Evolutionary conservation across 1,140 invertebrate genomes (phyloP).

Genomic region (Ylistrum balloti): DNA sequence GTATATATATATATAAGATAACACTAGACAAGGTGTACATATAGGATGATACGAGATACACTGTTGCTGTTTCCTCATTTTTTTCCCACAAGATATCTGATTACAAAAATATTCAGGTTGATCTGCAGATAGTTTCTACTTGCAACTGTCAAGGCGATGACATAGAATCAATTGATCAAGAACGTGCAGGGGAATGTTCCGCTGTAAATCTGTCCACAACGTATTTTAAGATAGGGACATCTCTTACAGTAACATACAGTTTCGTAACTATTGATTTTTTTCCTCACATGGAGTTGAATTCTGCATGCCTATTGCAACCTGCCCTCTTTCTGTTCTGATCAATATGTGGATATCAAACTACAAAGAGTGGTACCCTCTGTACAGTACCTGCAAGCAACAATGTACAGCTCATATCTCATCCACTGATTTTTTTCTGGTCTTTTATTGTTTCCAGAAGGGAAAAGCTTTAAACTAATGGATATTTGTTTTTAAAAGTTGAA

Average conservation of each 20-base stretch:
- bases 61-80: not conserved
- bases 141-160: not conserved
- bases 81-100: not conserved
- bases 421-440: not conserved
- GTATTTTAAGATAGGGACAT: not conserved
- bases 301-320: constrained; percentile 25
- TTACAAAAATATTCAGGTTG: not conserved
- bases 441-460: not conserved
- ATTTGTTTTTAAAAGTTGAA: no score
- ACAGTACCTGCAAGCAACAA: not conserved
- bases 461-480: not conserved
- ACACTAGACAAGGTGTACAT: no score
- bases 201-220: not conserved
- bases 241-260: constrained; percentile 27
- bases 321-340: constrained; percentile 3
- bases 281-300: constrained; percentile 12
- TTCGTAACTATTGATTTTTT: constrained; percentile 36
- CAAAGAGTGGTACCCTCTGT: not conserved
- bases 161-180: not conserved
- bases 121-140: not conserved
- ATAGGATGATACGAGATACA: not conserved
- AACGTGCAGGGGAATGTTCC: not conserved
- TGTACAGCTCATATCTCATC: not conserved
- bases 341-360: constrained; percentile 21
- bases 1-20: no score